Evolutionary conservation across 2,113 vertebrate genomes (phyloP), one percentile per base, ranked within the genome.

Genomic region (Scomber colias): DNA sequence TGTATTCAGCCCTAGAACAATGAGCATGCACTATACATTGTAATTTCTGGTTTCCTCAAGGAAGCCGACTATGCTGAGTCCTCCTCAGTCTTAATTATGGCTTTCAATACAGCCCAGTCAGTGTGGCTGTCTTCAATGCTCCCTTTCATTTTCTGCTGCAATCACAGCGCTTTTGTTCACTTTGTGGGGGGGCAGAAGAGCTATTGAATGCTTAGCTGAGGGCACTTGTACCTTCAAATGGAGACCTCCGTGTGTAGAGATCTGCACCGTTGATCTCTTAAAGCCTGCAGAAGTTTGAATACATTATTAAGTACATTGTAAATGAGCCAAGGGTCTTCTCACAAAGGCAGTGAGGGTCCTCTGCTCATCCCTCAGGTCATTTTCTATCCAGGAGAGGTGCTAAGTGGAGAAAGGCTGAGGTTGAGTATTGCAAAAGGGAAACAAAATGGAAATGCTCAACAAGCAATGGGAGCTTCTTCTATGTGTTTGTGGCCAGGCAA

Each of bases 91-190:
- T 60, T 83, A 81, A 90, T 87, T 83, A 75, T 67, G 65, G 50
- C 61, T 82, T 81, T 83, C 19, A 59, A 48, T 90, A 16, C 35
- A 68, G 57, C 62, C 49, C 55, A 61, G 64, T 78, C 51, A 54
- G 59, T 72, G 65, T 55, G 40, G n/a, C 55, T 69, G 78, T 67
- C 60, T 71, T 64, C 60, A 75, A 17, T 73, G 19, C 76, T 70
- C 73, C 57, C 77, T 80, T 60, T 86, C 67, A 65, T 84, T 82
- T 80, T 64, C 82, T 73, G 67, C 79, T 82, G 73, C 87, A 90
- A 90, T 90, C 86, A 75, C 69, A 45, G 74, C 30, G 53, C 63
- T 67, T 45, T 88, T 87, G 90, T 90, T 79, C 79, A 71, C 68
- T 64, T 45, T 46, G 56, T 55, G 11, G 31, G 16, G 15, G 15